Evolutionary conservation across 1,140 invertebrate species (phyloP), one percentile per base, ranked within the genome.

Genomic region (Conopomorpha cramerella): DNA sequence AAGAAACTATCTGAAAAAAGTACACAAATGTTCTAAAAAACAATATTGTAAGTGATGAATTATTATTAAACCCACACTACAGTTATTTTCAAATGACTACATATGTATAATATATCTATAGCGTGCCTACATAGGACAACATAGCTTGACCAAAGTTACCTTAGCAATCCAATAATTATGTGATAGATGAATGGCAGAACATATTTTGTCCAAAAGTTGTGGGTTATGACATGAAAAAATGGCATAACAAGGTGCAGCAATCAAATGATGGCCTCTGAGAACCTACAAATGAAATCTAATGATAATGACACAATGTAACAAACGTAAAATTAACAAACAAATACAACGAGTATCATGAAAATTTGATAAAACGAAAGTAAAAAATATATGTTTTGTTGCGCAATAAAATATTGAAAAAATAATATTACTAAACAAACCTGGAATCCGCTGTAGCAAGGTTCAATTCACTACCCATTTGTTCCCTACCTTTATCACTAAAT

Each of bases 391-490:
- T n/a, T n/a, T 11, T 16, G 4, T 32, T 32, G 16, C 8, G 8
- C 19, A 23, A 23, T 23, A 10, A 23, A 23, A 23, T 6, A 23
- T 23, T 23, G 10, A 23, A 6, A 23, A 23, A 23, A 23, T 10
- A 23, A 23, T 4, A 23, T 30, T 38, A 34, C 23, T 19, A 14
- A 25, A 39, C 28, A 42, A 43, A 72, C 67, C 67, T 67, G 64
- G 64, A 51, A 51, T 49, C 47, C 37, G 53, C 43, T n/a, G 51
- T 46, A 33, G 51, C 46, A 30, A 58, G 34, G 36, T 60, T 59
- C 43, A 67, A 41, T 63, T 68, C 58, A 63, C 62, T 68, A 56
- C 55, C 67, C 67, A 72, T 72, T 58, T 64, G 62, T 44, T 31
- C 46, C 46, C 45, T 32, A 28, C 26, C 28, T 42, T 23, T 28